Evolutionary conservation across 92 coral and sea anemone genomes (phyloP).

Genomic region (Umimayanthus kanabou): DNA sequence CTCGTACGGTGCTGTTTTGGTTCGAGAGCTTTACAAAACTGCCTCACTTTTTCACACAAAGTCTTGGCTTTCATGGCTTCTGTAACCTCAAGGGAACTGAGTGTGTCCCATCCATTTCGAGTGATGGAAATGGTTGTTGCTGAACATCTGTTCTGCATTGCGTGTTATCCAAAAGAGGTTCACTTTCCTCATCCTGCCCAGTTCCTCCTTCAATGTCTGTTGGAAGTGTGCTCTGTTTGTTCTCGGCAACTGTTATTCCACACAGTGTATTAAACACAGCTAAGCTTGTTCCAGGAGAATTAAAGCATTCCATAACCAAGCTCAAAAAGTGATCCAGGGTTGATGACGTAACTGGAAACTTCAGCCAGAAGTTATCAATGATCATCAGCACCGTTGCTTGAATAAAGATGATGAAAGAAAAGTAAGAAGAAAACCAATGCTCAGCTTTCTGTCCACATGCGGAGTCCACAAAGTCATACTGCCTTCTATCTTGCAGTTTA

Average conservation of each 20-base stretch:
- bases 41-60: constrained; percentile 44
- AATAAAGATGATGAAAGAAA: constrained; percentile 45
- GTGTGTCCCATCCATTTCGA: neutral
- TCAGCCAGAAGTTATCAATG: constrained; percentile 64
- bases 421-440: constrained; percentile 57
- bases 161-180: neutral
- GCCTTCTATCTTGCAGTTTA: constrained; percentile 52
- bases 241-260: constrained; percentile 17
- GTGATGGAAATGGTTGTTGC: constrained; percentile 1
- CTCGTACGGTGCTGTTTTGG: neutral
- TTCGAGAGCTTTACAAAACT: constrained; percentile 19
- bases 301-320: constrained; percentile 59
- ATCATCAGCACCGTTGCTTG: constrained; percentile 50
- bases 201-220: neutral
- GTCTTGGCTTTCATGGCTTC: constrained; percentile 43
- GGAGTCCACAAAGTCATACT: constrained; percentile 61
- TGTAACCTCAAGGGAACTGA: constrained; percentile 44
- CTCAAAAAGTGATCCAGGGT: constrained; percentile 49
- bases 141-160: neutral
- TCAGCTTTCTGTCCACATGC: constrained; percentile 52
- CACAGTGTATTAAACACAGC: constrained; percentile 47
- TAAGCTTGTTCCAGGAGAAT: constrained; percentile 43
- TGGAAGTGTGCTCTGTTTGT: neutral
- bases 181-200: neutral
- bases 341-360: constrained; percentile 48